Evolutionary conservation across 2,113 vertebrate genomes (phyloP).

Genomic region (Lutjanus erythropterus): DNA sequence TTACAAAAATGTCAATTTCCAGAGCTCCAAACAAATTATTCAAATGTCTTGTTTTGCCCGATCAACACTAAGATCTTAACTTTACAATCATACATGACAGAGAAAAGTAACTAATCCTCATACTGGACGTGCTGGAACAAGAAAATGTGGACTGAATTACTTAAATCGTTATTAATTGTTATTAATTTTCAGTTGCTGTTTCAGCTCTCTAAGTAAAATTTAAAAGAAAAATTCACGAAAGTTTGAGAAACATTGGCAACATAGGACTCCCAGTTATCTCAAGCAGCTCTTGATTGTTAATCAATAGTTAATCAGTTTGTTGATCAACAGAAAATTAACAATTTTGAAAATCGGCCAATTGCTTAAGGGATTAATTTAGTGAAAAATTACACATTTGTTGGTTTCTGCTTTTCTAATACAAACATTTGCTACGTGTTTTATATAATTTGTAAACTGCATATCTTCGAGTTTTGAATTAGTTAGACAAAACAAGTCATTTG

Average conservation of each 20-base stretch:
- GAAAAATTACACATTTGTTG: not conserved
- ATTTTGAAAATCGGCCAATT: not conserved
- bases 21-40: not conserved
- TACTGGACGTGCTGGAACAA: not conserved
- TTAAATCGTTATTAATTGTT: not conserved
- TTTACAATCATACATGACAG: not conserved
- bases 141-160: not conserved
- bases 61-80: not conserved
- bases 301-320: not conserved
- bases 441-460: too few species aligned
- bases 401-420: too few species aligned
- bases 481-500: too few species aligned
- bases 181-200: too few species aligned
- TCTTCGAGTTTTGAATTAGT: too few species aligned
- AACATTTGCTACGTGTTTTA: too few species aligned
- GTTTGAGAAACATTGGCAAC: not conserved
- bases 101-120: not conserved
- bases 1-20: too few species aligned
- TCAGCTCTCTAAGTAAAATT: not conserved
- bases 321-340: not conserved
- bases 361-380: too few species aligned
- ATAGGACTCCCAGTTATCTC: not conserved
- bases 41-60: not conserved
- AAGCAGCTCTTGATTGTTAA: not conserved
- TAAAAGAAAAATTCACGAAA: not conserved